Conservation (phyloP, 37 sponge, comb jelly and placozoan species). For the Hormiphora californensis region DNA sequence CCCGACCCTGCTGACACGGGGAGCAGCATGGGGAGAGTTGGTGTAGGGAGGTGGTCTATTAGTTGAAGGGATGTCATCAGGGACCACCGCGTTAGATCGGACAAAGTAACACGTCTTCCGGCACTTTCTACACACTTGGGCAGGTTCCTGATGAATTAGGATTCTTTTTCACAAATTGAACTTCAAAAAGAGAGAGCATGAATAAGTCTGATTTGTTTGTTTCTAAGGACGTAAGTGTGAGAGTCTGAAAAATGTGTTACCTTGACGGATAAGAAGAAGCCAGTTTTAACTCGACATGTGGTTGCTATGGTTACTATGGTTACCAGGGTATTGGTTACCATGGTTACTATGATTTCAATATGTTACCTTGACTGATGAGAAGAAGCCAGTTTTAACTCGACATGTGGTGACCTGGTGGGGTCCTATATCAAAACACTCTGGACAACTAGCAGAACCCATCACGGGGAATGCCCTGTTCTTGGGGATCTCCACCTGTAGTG, state of each 20-base stretch:
- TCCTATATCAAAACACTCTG: slow-evolving; percentile 30
- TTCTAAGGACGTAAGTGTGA: no score
- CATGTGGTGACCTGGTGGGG: not conserved
- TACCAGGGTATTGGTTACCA: no score
- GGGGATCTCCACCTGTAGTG: slow-evolving; percentile 18
- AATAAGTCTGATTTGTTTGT: no score
- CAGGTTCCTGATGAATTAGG: not conserved
- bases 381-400: not conserved
- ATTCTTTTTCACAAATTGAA: no score
- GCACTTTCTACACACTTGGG: slow-evolving; percentile 13
- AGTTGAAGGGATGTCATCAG: not conserved
- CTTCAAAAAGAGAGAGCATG: no score
- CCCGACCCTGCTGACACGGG: no score
- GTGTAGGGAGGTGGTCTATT: slow-evolving; percentile 40
- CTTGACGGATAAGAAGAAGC: slow-evolving; percentile 1
- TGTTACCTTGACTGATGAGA: slow-evolving; percentile 14
- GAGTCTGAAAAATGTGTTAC: no score
- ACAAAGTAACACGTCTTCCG: not conserved
- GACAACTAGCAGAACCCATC: slow-evolving; percentile 31
- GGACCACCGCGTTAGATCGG: not conserved
- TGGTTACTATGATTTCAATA: no score
- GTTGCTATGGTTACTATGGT: no score
- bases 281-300: not conserved
- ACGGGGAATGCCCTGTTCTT: slow-evolving; percentile 49
- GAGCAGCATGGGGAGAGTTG: no score